phyloP scores from a whole-genome alignment of 2,797 vertebrate species.

The Oophaga sylvatica region DNA sequence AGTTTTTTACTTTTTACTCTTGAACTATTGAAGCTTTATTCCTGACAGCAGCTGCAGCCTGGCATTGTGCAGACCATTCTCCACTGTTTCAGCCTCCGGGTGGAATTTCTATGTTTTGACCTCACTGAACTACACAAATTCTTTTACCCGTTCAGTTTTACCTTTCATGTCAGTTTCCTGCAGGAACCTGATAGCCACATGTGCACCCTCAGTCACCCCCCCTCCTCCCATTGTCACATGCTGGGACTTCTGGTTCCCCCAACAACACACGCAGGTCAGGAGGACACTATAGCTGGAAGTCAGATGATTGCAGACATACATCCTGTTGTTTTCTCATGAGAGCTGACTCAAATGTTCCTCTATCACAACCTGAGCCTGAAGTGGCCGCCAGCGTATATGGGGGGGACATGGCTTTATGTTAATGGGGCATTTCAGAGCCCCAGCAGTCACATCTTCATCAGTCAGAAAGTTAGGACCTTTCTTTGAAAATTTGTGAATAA shows the following conservation, averaged over 20 bases:
- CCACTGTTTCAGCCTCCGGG: neutral
- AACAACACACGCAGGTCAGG: neutral
- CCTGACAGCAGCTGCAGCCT: neutral
- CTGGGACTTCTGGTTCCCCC: conserved; percentile 6
- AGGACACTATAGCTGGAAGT: neutral
- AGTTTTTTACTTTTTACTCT: neutral
- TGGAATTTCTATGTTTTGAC: conserved; percentile 31
- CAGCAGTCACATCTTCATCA: too few species aligned
- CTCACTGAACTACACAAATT: neutral
- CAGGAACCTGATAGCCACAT: neutral
- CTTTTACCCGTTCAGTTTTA: neutral
- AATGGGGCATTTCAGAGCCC: too few species aligned
- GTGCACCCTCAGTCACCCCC: too few species aligned
- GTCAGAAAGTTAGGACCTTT: too few species aligned
- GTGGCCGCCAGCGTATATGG: neutral
- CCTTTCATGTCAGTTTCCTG: neutral
- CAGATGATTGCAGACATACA: neutral
- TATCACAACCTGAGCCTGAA: neutral
- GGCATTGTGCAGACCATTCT: neutral
- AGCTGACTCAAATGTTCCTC: conserved; percentile 32
- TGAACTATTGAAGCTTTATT: neutral
- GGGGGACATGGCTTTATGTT: neutral
- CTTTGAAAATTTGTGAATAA: too few species aligned
- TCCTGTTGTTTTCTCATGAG: conserved; percentile 18
- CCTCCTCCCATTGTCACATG: neutral